Evolutionary conservation across 2,888 invertebrate species (phyloP).

Genomic region (Drosophila meridionalis): DNA sequence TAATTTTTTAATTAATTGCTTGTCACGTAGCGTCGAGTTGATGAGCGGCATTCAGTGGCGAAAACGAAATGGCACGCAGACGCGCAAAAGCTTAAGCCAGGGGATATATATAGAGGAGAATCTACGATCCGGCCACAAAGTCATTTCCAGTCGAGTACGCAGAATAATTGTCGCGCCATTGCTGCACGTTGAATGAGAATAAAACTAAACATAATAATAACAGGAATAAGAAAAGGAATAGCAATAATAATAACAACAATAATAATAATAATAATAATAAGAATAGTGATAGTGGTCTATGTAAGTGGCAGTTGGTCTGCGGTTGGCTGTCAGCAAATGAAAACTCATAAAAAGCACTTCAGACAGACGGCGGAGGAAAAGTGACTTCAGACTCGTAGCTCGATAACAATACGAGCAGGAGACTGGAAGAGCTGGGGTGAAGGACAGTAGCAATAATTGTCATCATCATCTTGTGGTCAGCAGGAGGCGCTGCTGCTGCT

Average conservation of each 20-base stretch:
- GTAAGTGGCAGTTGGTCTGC: constrained; percentile 75
- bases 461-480: constrained; percentile 58
- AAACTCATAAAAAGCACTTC: constrained; percentile 69
- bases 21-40: constrained; percentile 68
- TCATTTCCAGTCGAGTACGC: constrained; percentile 33
- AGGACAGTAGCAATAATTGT: constrained; percentile 68
- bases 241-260: constrained; percentile 37
- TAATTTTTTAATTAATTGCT: constrained; percentile 80
- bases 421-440: not conserved
- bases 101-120: not conserved
- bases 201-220: constrained; percentile 38
- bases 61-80: constrained; percentile 69
- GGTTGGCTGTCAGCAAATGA: constrained; percentile 64
- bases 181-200: constrained; percentile 67
- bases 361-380: constrained; percentile 50
- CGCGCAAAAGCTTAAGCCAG: not conserved
- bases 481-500: constrained; percentile 38
- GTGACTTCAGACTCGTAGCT: constrained; percentile 51
- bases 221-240: constrained; percentile 21
- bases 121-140: constrained; percentile 39
- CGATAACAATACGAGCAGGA: constrained; percentile 48
- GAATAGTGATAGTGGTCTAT: constrained; percentile 13
- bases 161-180: constrained; percentile 75
- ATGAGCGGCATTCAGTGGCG: constrained; percentile 54
- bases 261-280: constrained; percentile 37